Evolutionary conservation across 2,888 invertebrate species (phyloP), one percentile per base, ranked within the genome.

Genomic region (Scelioninae gen. 1): DNA sequence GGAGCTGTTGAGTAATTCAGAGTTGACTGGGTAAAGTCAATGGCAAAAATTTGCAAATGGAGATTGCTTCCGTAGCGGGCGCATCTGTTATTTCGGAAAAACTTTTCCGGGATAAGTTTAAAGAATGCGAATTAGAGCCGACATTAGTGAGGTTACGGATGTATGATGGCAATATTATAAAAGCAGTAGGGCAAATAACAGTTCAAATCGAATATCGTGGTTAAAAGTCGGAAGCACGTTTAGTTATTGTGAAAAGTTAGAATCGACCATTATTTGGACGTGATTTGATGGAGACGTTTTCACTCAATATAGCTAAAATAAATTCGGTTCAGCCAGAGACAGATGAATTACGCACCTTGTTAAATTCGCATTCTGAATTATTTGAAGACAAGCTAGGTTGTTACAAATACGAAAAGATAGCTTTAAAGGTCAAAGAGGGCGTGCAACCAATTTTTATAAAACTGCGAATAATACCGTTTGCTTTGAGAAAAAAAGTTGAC

Each of bases 21-120:
- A n/a, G n/a, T n/a, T n/a, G n/a, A n/a, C n/a, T n/a, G n/a, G 81
- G 86, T 16, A 74, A 86, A 53, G 63, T 85, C 29, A 84, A 86
- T 65, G 86, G 77, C 65, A 85, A 85, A 56, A 79, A 83, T 15
- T 66, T 86, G 60, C 65, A 84, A 40, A 84, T 89, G 49, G 81
- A 86, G 78, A 74, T 90, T 13, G 83, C 86, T 74, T 86, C 87
- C 63, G 89, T 89, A 58, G 88, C 88, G 5, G 86, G 87, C 55
- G 75, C 84, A 43, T 84, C 83, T 0, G 84, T 85, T 15, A 79
- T 83, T 66, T 71, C 83, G 15, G 49, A 72, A n/a, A 40, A 68
- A 13, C 9, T 69, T 11, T 69, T 38, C 15, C 15, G 23, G 2
- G 56, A 69, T 5, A 40, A 51, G 7, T 76, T 79, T 51, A 29